phyloP scores from a whole-genome alignment of 1,140 invertebrate genomes.

The Holcopasites calliopsidis region DNA sequence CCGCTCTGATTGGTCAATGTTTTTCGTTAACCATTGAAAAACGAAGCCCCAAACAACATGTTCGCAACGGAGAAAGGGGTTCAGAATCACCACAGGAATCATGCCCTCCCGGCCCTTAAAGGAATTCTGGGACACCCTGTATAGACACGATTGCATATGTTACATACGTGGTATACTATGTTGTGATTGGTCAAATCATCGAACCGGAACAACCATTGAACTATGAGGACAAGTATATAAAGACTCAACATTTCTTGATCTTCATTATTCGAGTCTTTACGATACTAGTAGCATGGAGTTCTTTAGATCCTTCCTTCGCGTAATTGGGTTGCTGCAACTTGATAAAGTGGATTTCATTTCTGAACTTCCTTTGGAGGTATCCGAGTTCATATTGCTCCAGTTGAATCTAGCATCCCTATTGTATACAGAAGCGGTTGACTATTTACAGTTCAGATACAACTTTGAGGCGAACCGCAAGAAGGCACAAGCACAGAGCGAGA shows the following conservation, averaged over 20 bases:
- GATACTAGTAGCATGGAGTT: neutral
- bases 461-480: neutral
- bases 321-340: neutral
- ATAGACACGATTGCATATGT: too few species aligned
- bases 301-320: neutral
- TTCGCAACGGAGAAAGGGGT: too few species aligned
- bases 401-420: conserved; percentile 35
- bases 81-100: too few species aligned
- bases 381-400: conserved; percentile 28
- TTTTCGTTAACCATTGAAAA: too few species aligned
- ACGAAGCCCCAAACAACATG: too few species aligned
- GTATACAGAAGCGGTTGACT: conserved; percentile 4
- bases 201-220: neutral
- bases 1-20: too few species aligned
- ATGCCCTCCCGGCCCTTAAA: too few species aligned
- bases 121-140: too few species aligned
- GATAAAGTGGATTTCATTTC: conserved; percentile 11
- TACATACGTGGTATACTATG: too few species aligned
- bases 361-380: conserved; percentile 26
- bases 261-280: neutral
- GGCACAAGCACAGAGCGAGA: neutral
- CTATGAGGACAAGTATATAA: neutral
- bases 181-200: conserved; percentile 1
- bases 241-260: neutral
- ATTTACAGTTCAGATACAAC: conserved; percentile 9